Percentiles rank a stretch among this genome's conserved stretches.
Conservation (phyloP, 2,797 vertebrate species). For the Pangasius sanitwongsei region DNA sequence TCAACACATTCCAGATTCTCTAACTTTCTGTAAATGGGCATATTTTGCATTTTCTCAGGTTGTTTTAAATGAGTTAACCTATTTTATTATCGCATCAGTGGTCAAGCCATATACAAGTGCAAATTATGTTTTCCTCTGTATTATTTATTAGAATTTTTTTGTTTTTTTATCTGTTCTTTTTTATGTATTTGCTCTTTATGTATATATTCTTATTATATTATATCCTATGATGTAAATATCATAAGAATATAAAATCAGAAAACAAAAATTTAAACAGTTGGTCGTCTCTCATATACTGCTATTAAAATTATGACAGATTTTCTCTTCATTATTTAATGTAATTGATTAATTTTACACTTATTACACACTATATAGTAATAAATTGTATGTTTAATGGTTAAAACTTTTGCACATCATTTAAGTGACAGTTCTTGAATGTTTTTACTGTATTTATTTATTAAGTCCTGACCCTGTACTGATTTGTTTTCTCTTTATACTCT, state of each 20-base stretch:
- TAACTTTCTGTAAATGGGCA: background rate
- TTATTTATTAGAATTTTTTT: background rate
- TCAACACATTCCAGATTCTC: background rate
- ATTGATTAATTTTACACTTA: background rate
- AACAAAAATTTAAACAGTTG: background rate
- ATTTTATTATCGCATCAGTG: background rate
- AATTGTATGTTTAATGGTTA: background rate
- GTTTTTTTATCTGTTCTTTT: background rate
- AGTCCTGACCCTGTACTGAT: background rate
- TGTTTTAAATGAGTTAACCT: background rate
- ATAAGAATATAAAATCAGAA: background rate
- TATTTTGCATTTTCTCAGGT: background rate
- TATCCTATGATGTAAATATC: background rate
- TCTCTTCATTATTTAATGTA: background rate
- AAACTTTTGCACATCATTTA: background rate
- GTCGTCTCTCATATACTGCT: background rate
- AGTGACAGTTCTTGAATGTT: background rate
- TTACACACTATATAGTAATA: background rate
- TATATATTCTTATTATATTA: too few species aligned
- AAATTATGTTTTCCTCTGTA: background rate
- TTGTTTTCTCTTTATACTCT: conserved; percentile 31
- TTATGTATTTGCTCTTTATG: background rate
- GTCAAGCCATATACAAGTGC: background rate
- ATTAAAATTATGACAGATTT: background rate
- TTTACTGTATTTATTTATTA: background rate